Percentiles rank a stretch among this genome's conserved stretches.
These are phyloP conservation scores for Girardinus metallicus DNA, from an alignment of 2,797 vertebrate genomes.

Conservation along the genomic window DNA sequence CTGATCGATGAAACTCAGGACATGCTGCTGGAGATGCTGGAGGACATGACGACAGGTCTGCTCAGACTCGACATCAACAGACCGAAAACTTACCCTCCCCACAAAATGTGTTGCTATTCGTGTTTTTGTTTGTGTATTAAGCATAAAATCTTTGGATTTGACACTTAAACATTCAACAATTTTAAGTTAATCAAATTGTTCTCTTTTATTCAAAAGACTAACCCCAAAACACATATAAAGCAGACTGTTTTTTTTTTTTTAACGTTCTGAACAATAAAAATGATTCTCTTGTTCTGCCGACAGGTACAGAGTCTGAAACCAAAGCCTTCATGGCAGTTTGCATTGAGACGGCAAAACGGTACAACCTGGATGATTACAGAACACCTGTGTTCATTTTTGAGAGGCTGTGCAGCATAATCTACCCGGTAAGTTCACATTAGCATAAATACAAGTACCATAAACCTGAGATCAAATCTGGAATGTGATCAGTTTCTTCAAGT, in stretches of 20 bases:
- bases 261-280: background rate
- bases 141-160: background rate
- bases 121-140: background rate
- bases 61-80: background rate
- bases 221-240: background rate
- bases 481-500: background rate
- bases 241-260: background rate
- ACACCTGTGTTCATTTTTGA: slow-evolving; percentile 99
- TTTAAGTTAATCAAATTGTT: background rate
- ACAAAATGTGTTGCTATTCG: background rate
- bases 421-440: slow-evolving; percentile 86
- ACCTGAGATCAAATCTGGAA: background rate
- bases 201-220: background rate
- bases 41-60: slow-evolving; percentile 99
- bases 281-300: slow-evolving; percentile 25
- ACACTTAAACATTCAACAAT: background rate
- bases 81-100: background rate
- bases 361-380: slow-evolving; percentile 96
- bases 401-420: slow-evolving; percentile 98
- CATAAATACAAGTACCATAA: background rate
- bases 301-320: slow-evolving; percentile 98
- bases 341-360: slow-evolving; percentile 98
- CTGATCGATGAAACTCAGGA: slow-evolving; percentile 98
- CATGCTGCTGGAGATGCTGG: slow-evolving; percentile 99
- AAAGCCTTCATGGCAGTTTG: slow-evolving; percentile 99